Conservation (phyloP, 1,140 invertebrate genomes). For the Magallana ariakensis region DNA sequence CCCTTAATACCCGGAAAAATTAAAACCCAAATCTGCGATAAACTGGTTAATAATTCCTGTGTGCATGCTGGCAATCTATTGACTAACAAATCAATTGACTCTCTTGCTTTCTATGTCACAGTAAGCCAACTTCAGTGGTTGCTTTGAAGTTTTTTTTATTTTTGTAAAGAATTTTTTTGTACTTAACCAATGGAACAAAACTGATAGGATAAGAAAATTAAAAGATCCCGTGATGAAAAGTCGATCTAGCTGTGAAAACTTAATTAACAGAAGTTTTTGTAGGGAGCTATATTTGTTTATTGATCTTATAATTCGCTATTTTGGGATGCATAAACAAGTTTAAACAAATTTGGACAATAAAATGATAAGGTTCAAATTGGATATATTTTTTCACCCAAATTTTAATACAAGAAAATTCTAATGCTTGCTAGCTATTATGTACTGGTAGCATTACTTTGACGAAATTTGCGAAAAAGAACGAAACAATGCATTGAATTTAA, state of each 20-base stretch:
- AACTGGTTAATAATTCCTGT: constrained; percentile 24
- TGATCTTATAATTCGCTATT: neutral
- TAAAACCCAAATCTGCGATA: constrained; percentile 24
- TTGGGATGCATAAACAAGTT: no score
- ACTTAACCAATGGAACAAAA: constrained; percentile 15
- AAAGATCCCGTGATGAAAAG: neutral
- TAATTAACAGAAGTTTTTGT: constrained; percentile 23
- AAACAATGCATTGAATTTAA: no score
- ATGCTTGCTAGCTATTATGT: no score
- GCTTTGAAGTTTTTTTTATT: neutral
- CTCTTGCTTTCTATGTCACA: neutral
- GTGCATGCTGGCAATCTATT: constrained; percentile 19
- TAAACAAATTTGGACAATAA: no score
- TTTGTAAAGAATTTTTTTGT: neutral
- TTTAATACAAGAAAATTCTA: no score
- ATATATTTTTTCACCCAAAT: no score
- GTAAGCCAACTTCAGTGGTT: neutral
- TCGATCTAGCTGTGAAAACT: constrained; percentile 38
- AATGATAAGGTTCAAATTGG: no score
- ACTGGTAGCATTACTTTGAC: no score
- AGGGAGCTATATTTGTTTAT: neutral
- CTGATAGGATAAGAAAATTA: neutral
- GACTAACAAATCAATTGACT: constrained; percentile 16
- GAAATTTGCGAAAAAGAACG: no score
- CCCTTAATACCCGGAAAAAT: constrained; percentile 32